Evolutionary conservation across 2,797 vertebrate genomes (phyloP).

Genomic region (Anabas testudineus): DNA sequence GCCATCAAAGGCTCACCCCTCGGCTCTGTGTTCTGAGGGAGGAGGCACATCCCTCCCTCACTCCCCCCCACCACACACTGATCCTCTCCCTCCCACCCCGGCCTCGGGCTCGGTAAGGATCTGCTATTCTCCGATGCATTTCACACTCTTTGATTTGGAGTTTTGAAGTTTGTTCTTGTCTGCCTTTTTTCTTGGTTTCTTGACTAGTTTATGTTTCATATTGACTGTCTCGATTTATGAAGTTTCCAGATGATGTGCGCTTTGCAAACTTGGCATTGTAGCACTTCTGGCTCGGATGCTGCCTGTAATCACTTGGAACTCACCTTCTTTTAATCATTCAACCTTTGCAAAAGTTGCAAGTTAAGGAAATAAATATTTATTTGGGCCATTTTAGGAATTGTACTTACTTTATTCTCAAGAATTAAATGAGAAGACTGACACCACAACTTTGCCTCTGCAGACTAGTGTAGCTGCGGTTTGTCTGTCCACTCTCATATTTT

Average conservation of each 20-base stretch:
- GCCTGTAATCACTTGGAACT: conserved; percentile 27
- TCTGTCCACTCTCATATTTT: too few relatives aligned
- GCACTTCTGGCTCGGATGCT: conserved; percentile 34
- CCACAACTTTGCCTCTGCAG: too few relatives aligned
- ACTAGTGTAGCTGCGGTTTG: too few relatives aligned
- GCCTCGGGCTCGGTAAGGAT: conserved; percentile 65
- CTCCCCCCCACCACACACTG: conserved; percentile 21
- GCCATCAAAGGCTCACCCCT: conserved; percentile 80
- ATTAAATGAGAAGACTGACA: background rate
- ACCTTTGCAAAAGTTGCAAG: conserved; percentile 13
- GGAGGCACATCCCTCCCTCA: conserved; percentile 44
- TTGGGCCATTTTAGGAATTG: background rate
- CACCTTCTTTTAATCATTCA: conserved; percentile 29
- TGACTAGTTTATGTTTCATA: conserved; percentile 55
- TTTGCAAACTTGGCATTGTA: conserved; percentile 31
- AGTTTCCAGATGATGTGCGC: conserved; percentile 51
- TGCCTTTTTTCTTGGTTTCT: conserved; percentile 37
- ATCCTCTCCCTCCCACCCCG: conserved; percentile 55
- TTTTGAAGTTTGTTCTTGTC: conserved; percentile 76
- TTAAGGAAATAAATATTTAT: conserved; percentile 5
- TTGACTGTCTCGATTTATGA: conserved; percentile 57
- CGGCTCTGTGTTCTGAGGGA: conserved; percentile 74
- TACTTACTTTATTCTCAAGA: rapidly evolving
- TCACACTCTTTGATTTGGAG: conserved; percentile 76
- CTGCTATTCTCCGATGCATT: conserved; percentile 70